Percentiles rank a stretch among this genome's conserved stretches.
Conservation (phyloP, 2,888 invertebrate species). For the Oxyteleia sp. region DNA sequence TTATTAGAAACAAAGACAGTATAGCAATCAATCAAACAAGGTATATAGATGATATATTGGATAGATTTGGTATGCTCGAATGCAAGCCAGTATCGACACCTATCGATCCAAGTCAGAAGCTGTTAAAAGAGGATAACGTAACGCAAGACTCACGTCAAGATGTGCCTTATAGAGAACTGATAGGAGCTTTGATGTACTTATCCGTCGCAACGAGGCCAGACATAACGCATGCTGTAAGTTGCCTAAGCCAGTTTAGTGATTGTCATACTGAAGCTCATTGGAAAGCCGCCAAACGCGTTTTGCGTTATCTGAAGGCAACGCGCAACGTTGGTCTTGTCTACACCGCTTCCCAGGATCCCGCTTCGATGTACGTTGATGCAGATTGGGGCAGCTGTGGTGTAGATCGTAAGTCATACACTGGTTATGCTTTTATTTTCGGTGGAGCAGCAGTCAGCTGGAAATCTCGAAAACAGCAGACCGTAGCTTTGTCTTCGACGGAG, state of each 20-base stretch:
- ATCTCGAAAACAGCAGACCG: neutral
- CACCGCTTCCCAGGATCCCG: neutral
- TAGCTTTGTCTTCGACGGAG: neutral
- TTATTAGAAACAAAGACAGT: neutral
- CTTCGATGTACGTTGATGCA: constrained; percentile 78
- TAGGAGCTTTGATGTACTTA: constrained; percentile 26
- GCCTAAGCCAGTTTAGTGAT: constrained; percentile 3
- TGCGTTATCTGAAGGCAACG: constrained; percentile 79
- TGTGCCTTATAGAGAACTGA: constrained; percentile 22
- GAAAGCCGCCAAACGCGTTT: constrained; percentile 58
- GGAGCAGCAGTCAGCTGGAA: constrained; percentile 67
- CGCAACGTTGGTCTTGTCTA: constrained; percentile 74
- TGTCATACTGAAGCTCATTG: constrained; percentile 2
- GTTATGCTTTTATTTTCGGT: constrained; percentile 60
- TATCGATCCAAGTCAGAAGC: neutral
- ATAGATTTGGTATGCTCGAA: neutral
- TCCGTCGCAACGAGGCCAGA: constrained; percentile 1
- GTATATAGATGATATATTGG: constrained; percentile 31
- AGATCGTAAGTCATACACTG: constrained; percentile 76
- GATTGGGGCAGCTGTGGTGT: constrained; percentile 77
- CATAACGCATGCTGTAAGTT: neutral
- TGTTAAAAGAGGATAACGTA: neutral
- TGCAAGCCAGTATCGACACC: neutral
- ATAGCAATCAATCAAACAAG: constrained; percentile 63
- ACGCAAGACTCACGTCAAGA: too few relatives aligned